phyloP scores from a whole-genome alignment of 2,113 vertebrate genomes.

The Clarias gariepinus region DNA sequence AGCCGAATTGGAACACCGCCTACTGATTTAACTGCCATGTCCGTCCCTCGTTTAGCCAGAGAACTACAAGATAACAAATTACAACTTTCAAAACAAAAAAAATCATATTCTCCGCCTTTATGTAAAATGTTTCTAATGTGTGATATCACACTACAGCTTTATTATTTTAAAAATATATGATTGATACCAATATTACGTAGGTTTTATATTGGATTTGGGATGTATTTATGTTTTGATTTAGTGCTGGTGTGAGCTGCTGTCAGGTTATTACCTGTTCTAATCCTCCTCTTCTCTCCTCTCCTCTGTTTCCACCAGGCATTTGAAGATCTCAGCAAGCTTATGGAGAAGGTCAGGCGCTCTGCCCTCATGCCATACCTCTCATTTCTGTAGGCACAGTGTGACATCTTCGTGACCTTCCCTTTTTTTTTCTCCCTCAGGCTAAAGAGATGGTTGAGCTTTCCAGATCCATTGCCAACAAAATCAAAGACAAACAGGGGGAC shows the following conservation, averaged over 20 bases:
- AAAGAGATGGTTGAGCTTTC: conserved; percentile 99
- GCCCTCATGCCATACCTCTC: background rate
- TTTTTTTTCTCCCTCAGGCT: conserved; percentile 75
- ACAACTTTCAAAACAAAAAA: background rate
- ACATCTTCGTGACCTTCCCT: background rate
- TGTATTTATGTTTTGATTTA: background rate
- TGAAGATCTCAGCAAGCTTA: conserved; percentile 96
- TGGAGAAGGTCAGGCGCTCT: conserved; percentile 88
- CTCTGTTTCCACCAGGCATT: conserved; percentile 80
- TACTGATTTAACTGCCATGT: background rate
- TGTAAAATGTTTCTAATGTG: too few relatives aligned
- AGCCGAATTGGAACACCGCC: background rate
- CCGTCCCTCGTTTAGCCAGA: background rate
- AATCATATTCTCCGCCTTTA: background rate
- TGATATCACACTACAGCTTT: background rate
- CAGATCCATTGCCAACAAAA: conserved; percentile 95
- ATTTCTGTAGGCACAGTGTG: background rate
- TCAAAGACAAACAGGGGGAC: conserved; percentile 98
- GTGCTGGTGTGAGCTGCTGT: background rate
- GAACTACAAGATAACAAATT: background rate
- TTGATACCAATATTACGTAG: background rate
- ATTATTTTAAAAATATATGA: background rate
- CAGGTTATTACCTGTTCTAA: background rate
- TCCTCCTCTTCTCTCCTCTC: background rate
- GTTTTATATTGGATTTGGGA: background rate